phyloP scores from a whole-genome alignment of 2,113 vertebrate genomes.

The Oryzias celebensis region DNA sequence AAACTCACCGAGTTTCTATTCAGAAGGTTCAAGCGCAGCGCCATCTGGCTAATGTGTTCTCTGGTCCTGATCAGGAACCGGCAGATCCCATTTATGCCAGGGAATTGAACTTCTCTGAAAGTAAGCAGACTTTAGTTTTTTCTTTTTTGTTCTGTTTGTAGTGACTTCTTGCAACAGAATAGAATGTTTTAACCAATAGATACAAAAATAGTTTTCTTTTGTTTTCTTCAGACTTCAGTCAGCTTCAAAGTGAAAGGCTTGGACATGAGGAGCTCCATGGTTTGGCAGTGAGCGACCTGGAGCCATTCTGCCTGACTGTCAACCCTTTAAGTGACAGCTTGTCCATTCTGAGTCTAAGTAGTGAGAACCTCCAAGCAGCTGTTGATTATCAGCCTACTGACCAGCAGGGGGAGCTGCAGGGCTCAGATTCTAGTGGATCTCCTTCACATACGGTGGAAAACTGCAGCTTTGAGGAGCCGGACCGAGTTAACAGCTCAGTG shows the following conservation, averaged over 20 bases:
- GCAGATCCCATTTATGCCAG: slow-evolving; percentile 73
- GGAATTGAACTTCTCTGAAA: slow-evolving; percentile 81
- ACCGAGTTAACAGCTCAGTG: slow-evolving; percentile 42
- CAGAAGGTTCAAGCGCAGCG: slow-evolving; percentile 93
- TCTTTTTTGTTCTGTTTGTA: neutral
- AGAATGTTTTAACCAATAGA: neutral
- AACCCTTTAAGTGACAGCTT: slow-evolving; percentile 95
- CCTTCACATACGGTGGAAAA: slow-evolving; percentile 89
- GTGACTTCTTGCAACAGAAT: neutral
- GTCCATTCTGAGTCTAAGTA: slow-evolving; percentile 94
- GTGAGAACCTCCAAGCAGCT: slow-evolving; percentile 89
- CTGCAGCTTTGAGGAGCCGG: slow-evolving; percentile 86
- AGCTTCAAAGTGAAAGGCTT: slow-evolving; percentile 65
- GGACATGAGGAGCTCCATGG: slow-evolving; percentile 73
- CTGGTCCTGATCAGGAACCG: slow-evolving; percentile 57
- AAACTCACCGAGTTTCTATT: slow-evolving; percentile 96
- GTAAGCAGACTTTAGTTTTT: slow-evolving; percentile 67
- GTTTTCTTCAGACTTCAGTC: slow-evolving; percentile 72
- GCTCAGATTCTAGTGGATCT: slow-evolving; percentile 90
- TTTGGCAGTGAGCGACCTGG: slow-evolving; percentile 87
- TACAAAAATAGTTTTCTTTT: neutral
- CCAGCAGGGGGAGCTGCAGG: slow-evolving; percentile 87
- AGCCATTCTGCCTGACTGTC: slow-evolving; percentile 95
- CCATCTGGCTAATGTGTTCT: slow-evolving; percentile 82
- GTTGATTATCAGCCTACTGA: slow-evolving; percentile 86